These are phyloP conservation scores for Neomorphus geoffroyi DNA, from an alignment of 2,797 vertebrate genomes.

Conservation along the genomic window DNA sequence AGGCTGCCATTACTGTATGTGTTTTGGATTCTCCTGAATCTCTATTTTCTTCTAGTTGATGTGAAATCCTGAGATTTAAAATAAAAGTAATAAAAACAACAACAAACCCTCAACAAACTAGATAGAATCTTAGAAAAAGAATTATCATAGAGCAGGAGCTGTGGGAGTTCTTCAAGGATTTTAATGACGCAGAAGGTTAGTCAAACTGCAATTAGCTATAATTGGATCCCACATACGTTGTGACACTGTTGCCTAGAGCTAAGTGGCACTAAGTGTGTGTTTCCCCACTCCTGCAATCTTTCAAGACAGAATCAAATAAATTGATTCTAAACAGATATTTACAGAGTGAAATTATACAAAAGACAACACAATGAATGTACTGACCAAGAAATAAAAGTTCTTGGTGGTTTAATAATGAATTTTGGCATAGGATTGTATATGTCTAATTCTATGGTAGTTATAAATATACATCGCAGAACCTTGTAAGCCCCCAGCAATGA, in stretches of 20 bases:
- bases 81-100: not conserved
- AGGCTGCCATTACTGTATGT: not conserved
- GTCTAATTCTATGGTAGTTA: not conserved
- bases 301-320: not conserved
- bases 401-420: not conserved
- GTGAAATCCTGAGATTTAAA: not conserved
- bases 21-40: not conserved
- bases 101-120: not conserved
- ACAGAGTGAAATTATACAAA: not conserved
- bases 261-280: not conserved
- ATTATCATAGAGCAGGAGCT: not conserved
- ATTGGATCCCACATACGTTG: not conserved
- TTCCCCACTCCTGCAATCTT: not conserved
- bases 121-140: not conserved
- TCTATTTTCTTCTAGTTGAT: not conserved
- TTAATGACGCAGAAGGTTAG: not conserved
- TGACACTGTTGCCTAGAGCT: not conserved
- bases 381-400: not conserved
- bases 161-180: not conserved
- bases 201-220: constrained; percentile 1
- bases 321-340: not conserved
- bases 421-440: not conserved
- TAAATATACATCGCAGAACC: not conserved
- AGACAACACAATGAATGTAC: not conserved
- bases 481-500: not conserved